A percentile compares a stretch with the other conserved stretches of the same genome.
Conservation (phyloP, 2,797 vertebrate species). For the Amblyraja radiata region DNA sequence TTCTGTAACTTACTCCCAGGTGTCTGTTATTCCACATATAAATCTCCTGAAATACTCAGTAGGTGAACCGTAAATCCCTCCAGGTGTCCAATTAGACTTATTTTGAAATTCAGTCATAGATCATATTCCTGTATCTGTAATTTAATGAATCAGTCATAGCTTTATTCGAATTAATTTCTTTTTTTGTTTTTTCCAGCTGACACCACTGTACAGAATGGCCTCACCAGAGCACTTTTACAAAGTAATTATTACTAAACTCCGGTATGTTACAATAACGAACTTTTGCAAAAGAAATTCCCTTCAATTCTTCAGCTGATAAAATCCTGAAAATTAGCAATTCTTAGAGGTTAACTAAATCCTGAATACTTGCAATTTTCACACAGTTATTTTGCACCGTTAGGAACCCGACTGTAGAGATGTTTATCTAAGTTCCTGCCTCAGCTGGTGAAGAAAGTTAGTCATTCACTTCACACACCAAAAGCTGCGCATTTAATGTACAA, state of each 20-base stretch:
- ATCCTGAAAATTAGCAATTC: neutral
- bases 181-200: slow-evolving; percentile 12
- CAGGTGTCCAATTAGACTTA: no score
- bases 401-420: neutral
- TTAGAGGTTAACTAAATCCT: neutral
- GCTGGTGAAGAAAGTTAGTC: neutral
- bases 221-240: neutral
- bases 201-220: neutral
- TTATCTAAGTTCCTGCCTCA: neutral
- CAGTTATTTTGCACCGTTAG: neutral
- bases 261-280: neutral
- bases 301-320: neutral
- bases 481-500: neutral
- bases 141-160: neutral
- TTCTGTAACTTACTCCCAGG: neutral
- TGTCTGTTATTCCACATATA: neutral
- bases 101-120: neutral
- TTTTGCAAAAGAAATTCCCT: neutral
- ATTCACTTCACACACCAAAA: neutral
- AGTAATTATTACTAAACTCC: neutral
- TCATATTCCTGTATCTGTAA: neutral
- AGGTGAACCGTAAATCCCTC: neutral
- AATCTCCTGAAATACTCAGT: neutral
- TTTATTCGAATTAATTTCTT: slow-evolving; percentile 6
- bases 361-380: neutral